Base-by-base conservation (phyloP, 2,797 vertebrate genomes). In the Erpetoichthys calabaricus region DNA sequence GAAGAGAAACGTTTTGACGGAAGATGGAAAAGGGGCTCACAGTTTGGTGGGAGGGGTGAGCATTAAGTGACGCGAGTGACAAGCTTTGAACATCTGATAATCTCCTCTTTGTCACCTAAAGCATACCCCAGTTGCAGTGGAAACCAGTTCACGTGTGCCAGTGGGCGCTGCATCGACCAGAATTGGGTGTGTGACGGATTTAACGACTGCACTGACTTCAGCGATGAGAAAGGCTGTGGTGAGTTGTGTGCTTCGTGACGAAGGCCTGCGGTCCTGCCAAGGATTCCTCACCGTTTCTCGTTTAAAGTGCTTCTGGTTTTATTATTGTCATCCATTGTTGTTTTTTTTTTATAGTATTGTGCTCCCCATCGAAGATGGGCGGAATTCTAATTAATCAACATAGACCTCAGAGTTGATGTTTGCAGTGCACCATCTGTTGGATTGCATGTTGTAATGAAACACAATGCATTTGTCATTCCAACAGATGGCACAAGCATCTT, bases 131-230 rank as follows among this genome's bases (percentile, higher is more conserved):
- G 68, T 66, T 84, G 81, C 43, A 68, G 64, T 4, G 83, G 81
- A 6, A 65, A n/a, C 56, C 47, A 84, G 73, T 81, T 82, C 65
- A 74, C 76, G 0, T 86, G 83, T 8, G 45, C 77, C 63, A 80
- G 73, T 45, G 83, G 81, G 6, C 75, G 77, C 43, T 85, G 83
- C 56, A 79, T 85, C 56, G 67, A 74, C 57, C 83, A 85, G 66
- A 1, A 9, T 3, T 85, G 73, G 75, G 80, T 84, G 59, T 85
- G 83, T 59, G 83, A 85, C 59, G 43, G 70, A 42, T 77, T 75
- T 71, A 85, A 84, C 0, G 81, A 85, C 70, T 85, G 83, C 47
- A 79, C 80, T 8, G 83, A 85, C 67, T 79, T 63, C 70, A 81
- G 80, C 25, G 83, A 84, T 46, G 83, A 85, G 62, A 76, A 53